phyloP scores from a whole-genome alignment of 1,140 invertebrate species.

The Philopotamus ludificatus region DNA sequence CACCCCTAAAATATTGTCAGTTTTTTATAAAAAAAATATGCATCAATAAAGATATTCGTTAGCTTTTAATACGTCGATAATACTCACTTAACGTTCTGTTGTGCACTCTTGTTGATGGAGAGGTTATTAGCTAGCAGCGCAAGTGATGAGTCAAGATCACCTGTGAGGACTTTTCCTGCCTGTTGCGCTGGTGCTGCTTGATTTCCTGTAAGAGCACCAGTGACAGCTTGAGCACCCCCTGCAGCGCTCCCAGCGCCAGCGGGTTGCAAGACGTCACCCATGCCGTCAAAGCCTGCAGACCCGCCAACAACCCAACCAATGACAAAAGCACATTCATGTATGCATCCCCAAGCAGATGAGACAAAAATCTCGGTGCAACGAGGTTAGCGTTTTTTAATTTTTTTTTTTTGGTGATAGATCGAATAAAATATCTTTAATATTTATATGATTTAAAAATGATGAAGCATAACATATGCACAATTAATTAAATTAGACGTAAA shows the following conservation, averaged over 20 bases:
- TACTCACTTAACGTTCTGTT: slow-evolving; percentile 41
- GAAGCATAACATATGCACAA: too few species aligned
- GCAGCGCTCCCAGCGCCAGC: slow-evolving; percentile 48
- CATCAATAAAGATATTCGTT: neutral
- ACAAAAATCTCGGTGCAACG: slow-evolving; percentile 4
- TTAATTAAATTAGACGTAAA: too few species aligned
- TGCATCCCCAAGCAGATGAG: slow-evolving; percentile 23
- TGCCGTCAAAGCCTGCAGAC: slow-evolving; percentile 65
- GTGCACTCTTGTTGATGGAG: slow-evolving; percentile 81
- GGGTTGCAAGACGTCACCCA: slow-evolving; percentile 70
- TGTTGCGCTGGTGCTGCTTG: slow-evolving; percentile 42
- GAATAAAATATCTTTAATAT: too few species aligned
- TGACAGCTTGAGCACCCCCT: slow-evolving; percentile 44
- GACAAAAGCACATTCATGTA: slow-evolving; percentile 24
- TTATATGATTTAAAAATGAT: too few species aligned
- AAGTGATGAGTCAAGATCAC: slow-evolving; percentile 88
- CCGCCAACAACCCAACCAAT: slow-evolving; percentile 24
- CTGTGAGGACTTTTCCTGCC: slow-evolving; percentile 76
- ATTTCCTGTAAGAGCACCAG: slow-evolving; percentile 48
- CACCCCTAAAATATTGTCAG: slow-evolving; percentile 57
- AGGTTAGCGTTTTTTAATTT: slow-evolving; percentile 18
- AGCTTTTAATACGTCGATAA: neutral
- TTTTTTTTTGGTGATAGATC: too few species aligned
- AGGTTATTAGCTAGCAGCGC: slow-evolving; percentile 89
- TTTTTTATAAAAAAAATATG: slow-evolving; percentile 5